Percentiles rank a stretch among this genome's conserved stretches.
phyloP scores from a whole-genome alignment of 2,113 vertebrate genomes.

The Ictalurus punctatus region DNA sequence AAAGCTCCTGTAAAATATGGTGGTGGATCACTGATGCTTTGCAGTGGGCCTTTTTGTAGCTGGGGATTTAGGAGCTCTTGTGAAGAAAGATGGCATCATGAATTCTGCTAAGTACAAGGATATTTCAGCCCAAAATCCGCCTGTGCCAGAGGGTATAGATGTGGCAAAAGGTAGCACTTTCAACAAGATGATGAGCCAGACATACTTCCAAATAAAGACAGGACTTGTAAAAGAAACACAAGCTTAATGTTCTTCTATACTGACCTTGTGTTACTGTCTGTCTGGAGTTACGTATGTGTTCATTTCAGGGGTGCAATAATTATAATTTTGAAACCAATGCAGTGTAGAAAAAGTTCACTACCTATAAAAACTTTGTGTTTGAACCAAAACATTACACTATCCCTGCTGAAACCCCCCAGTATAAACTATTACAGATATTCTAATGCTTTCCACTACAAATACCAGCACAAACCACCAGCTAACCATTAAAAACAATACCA shows the following conservation, averaged over 20 bases:
- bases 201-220: neutral
- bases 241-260: neutral
- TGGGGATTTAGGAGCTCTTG: neutral
- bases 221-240: neutral
- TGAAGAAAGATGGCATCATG: slow-evolving; percentile 23
- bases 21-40: neutral
- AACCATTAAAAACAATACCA: no score
- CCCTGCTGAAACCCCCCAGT: no score
- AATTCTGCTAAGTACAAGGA: neutral
- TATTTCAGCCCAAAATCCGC: neutral
- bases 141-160: neutral
- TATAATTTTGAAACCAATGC: neutral
- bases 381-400: neutral
- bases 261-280: neutral
- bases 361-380: neutral
- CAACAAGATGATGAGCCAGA: neutral
- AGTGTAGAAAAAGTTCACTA: neutral
- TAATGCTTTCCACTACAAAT: no score
- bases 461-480: no score
- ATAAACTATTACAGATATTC: no score
- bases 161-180: neutral
- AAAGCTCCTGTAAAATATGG: neutral
- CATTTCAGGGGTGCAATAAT: neutral
- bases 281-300: neutral
- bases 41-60: neutral